A percentile compares a stretch with the other conserved stretches of the same genome.
Conservation (phyloP, 2,888 invertebrate species). For the Colletes collaris region DNA sequence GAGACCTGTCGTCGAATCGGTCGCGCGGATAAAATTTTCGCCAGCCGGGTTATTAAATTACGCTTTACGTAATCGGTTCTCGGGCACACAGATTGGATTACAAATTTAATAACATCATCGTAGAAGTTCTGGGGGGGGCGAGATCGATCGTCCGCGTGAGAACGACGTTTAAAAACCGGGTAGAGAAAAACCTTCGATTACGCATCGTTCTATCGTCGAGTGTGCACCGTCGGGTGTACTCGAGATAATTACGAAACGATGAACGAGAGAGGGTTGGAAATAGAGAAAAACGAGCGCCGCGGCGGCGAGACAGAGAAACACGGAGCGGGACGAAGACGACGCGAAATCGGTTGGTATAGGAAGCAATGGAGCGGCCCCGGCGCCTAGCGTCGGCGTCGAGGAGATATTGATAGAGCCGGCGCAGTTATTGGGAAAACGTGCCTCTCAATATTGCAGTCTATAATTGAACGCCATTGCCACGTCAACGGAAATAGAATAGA, state of each 20-base stretch:
- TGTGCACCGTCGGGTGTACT: slow-evolving; percentile 13
- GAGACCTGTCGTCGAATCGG: too few relatives aligned
- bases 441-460: slow-evolving; percentile 80
- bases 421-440: slow-evolving; percentile 80
- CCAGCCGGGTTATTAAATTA: background rate
- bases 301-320: background rate
- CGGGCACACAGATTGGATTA: background rate
- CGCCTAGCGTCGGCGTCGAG: slow-evolving; percentile 40
- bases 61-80: background rate
- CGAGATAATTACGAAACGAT: slow-evolving; percentile 43
- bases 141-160: background rate
- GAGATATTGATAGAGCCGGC: slow-evolving; percentile 67
- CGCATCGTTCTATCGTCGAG: slow-evolving; percentile 21
- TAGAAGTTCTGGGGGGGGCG: background rate
- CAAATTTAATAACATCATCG: slow-evolving; percentile 10
- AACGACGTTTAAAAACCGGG: background rate
- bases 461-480: slow-evolving; percentile 80
- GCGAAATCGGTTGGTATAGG: slow-evolving; percentile 11
- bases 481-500: slow-evolving; percentile 81
- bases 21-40: too few relatives aligned
- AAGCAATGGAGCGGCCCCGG: slow-evolving; percentile 35
- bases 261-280: slow-evolving; percentile 2
- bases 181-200: slow-evolving; percentile 14
- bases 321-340: background rate
- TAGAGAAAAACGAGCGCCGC: slow-evolving; percentile 2